Base-by-base conservation (phyloP, 1,140 invertebrate genomes). In the Hydropsyche tenuis region DNA sequence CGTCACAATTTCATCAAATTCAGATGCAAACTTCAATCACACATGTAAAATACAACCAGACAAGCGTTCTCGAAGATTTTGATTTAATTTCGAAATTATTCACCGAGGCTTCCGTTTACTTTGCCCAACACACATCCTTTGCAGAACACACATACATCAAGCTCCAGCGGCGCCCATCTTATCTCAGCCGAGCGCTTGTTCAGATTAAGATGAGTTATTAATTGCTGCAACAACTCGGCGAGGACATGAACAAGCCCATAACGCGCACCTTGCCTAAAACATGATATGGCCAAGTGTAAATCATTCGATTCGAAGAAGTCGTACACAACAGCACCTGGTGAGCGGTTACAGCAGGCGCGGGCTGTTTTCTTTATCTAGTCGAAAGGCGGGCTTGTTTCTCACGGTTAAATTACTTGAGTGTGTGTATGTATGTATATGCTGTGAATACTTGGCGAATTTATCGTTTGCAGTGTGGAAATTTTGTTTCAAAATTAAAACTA, bases 121-220 rank as follows among this genome's bases (percentile, higher is more conserved):
- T 37, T 37, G 30, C 30, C 3, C 3, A 37, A 37, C 30, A 37
- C 3, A 37, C 30, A n/a, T n/a, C n/a, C n/a, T 37, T 9, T 9
- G 30, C 30, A 37, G 9, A 37, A 37, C 30, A 37, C 3, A 37
- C 30, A n/a, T n/a, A n/a, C n/a, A 4, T 9, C 30, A 9, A 3
- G 9, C 3, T 9, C 30, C 3, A 37, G 30, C 9, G 3, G 48
- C 1, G 42, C 16, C 23, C 23, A 37, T 45, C 63, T 66, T 69
- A 69, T 69, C 66, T 23, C 12, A 20, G 45, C 14, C 48, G 4
- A 16, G 48, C 48, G 9, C 3, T 37, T 9, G 63, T 69, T 69
- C 45, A 69, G 66, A 69, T 69, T 69, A 69, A 69, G 45, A 69
- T 53, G 66, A 69, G 66, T 69, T 51, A 69, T 69, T 69, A 69